phyloP scores from a whole-genome alignment of 1,140 invertebrate genomes.

The Stratiolaelaps scimitus region DNA sequence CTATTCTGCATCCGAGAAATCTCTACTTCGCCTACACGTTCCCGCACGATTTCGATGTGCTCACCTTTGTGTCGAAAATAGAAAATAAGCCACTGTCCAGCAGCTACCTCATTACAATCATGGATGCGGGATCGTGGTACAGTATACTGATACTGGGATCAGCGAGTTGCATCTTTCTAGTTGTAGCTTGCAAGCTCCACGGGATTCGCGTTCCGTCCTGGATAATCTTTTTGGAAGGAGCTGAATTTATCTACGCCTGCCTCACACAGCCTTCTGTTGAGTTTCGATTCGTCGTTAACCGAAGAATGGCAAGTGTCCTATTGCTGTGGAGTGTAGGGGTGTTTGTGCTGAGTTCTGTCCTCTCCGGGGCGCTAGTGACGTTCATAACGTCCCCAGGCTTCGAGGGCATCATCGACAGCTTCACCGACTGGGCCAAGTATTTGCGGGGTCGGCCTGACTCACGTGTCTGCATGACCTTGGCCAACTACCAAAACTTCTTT shows the following conservation, averaged over 20 bases:
- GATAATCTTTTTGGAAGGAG: background rate
- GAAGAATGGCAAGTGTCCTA: background rate
- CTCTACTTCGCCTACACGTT: background rate
- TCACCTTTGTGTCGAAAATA: background rate
- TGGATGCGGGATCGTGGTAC: background rate
- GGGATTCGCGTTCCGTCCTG: background rate
- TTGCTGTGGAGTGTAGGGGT: background rate
- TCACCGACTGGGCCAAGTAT: background rate
- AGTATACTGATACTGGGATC: background rate
- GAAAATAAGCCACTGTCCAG: background rate
- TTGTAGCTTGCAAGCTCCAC: background rate
- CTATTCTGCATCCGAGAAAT: background rate
- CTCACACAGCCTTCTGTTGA: background rate
- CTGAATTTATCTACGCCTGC: background rate
- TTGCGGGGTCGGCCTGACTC: background rate
- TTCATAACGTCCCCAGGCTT: background rate
- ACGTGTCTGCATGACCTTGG: background rate
- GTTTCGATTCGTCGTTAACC: background rate
- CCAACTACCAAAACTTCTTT: background rate
- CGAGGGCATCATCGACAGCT: background rate
- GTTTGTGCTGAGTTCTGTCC: background rate
- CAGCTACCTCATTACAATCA: background rate
- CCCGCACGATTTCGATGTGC: constrained; percentile 11
- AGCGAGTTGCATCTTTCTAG: background rate
- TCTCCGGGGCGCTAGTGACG: background rate